Base-by-base conservation (phyloP, 2,113 vertebrate species). In the Urocolius indicus region DNA sequence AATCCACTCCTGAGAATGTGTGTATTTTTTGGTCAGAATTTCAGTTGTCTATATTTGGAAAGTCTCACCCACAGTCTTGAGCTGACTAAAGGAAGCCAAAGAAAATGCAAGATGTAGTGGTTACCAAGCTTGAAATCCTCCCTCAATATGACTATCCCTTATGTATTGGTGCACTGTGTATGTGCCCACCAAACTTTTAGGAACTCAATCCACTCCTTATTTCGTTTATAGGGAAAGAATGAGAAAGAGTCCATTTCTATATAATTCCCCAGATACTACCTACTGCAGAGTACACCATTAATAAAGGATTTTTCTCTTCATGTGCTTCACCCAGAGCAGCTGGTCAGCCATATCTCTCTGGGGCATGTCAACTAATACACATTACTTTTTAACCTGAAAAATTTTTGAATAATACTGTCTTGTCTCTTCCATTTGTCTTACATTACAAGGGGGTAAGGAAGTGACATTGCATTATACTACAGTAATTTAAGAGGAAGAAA, bases 311-410 rank as follows among this genome's bases (percentile, higher is more conserved):
- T 89, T 86, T 78, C 65, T 90, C 46, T 91, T 95, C 95, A 95
- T 82, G 89, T 93, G 62, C 87, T 96, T 95, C 90, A 96, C 92
- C 86, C 90, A 75, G 83, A 93, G 85, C 93, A 96, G 80, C 94
- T 95, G 82, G 89, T 92, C 91, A 89, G 57, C 81, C 84, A 23
- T 67, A 54, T 88, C 49, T 91, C 95, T 95, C 95, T 93, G 58
- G 89, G 85, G 36, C 69, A 81, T 45, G 74, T 92, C 94, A 94
- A 18, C 68, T 91, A 88, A 96, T 94, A 93, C 45, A 68, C 94
- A 85, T 85, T 95, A 93, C 94, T 97, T 95, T 89, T 91, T 93
- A 96, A 93, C 62, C 51, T 80, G 87, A 94, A 61, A 20, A 87
- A 82, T 95, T 95, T 95, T 79, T 93, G 78, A 84, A 93, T 84